Percentiles rank a stretch among this genome's conserved stretches.
Conservation (phyloP, 2,888 invertebrate genomes). For the Zelleria hepariella region DNA sequence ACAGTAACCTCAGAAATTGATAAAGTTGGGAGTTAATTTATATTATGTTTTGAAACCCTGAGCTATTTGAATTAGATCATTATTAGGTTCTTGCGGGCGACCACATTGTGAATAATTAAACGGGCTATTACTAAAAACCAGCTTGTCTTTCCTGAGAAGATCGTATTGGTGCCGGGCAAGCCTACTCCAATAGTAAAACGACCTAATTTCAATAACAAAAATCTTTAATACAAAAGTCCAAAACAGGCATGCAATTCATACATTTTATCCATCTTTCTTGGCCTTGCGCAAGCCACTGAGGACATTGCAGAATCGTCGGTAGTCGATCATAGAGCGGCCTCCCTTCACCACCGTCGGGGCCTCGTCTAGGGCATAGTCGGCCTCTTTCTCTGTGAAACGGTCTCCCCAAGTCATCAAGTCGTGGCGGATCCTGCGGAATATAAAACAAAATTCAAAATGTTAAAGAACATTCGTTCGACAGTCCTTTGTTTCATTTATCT, state of each 20-base stretch:
- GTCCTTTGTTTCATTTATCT: no score
- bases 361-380: slow-evolving; percentile 74
- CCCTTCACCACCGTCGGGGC: slow-evolving; percentile 72
- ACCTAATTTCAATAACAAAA: neutral
- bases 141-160: no score
- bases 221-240: neutral
- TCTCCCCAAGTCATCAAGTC: slow-evolving; percentile 78
- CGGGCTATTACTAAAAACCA: no score
- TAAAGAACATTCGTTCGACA: neutral
- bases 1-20: neutral
- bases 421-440: slow-evolving; percentile 69
- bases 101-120: no score
- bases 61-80: no score
- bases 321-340: slow-evolving; percentile 73
- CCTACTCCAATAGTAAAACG: no score
- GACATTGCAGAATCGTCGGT: slow-evolving; percentile 74
- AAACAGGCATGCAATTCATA: neutral
- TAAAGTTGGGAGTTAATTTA: neutral
- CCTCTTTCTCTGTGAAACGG: slow-evolving; percentile 74
- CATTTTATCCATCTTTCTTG: neutral
- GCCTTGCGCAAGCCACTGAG: slow-evolving; percentile 68
- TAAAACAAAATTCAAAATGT: neutral
- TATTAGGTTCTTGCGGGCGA: no score
- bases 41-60: neutral
- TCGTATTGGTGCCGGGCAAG: no score